A percentile compares a stretch with the other conserved stretches of the same genome.
These are phyloP conservation scores for Chionodraco myersi DNA, from an alignment of 2,113 vertebrate genomes.

Conservation along the genomic window DNA sequence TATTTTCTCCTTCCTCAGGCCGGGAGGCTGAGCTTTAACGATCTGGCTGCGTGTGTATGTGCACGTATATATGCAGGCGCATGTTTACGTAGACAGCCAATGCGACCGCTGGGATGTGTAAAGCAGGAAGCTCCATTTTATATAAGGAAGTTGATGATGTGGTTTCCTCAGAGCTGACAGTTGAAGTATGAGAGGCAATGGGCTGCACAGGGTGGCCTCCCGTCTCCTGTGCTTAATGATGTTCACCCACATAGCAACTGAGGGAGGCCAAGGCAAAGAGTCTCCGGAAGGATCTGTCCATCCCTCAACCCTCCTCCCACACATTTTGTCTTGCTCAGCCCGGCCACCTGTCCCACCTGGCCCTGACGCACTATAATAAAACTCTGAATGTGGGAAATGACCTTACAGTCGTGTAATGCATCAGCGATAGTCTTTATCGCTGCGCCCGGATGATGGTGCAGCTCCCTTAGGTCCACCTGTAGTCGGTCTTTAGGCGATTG, in stretches of 20 bases:
- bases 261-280: slow-evolving; percentile 29
- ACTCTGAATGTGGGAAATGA: slow-evolving; percentile 18
- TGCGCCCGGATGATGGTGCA: background rate
- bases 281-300: slow-evolving; percentile 40
- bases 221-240: slow-evolving; percentile 68
- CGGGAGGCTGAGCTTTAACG: background rate
- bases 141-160: slow-evolving; percentile 47
- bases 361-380: slow-evolving; percentile 61
- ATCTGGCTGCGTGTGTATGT: background rate
- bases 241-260: slow-evolving; percentile 32
- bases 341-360: slow-evolving; percentile 62
- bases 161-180: slow-evolving; percentile 43
- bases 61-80: background rate
- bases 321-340: background rate
- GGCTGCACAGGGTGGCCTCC: slow-evolving; percentile 40
- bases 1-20: background rate
- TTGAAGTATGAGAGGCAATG: slow-evolving; percentile 25
- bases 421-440: slow-evolving; percentile 10
- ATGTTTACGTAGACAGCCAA: background rate
- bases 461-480: background rate
- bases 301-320: background rate
- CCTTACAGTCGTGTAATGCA: background rate
- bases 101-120: slow-evolving; percentile 33
- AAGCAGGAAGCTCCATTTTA: slow-evolving; percentile 60
- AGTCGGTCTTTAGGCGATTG: background rate